These are phyloP conservation scores for Notamacropus eugenii DNA, from an alignment of 2,797 vertebrate genomes.

Conservation along the genomic window DNA sequence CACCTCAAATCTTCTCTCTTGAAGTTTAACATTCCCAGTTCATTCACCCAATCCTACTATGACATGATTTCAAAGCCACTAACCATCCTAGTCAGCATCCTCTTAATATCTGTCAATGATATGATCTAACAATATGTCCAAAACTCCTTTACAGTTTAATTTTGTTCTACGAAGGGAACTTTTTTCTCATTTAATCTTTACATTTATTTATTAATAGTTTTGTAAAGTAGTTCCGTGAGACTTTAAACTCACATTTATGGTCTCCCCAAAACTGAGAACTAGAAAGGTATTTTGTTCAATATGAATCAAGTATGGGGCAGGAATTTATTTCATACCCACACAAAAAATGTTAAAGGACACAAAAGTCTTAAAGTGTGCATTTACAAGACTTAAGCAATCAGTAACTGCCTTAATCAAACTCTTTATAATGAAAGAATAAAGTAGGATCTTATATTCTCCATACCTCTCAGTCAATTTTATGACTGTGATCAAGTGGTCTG, in stretches of 20 bases:
- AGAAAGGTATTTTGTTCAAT: neutral
- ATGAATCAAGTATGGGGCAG: neutral
- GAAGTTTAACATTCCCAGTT: neutral
- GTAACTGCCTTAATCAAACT: neutral
- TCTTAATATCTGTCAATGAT: neutral
- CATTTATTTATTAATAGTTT: neutral
- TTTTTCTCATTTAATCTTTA: neutral
- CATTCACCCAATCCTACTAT: neutral
- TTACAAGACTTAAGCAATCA: neutral
- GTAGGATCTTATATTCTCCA: neutral
- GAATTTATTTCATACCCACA: neutral
- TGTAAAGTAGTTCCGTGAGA: neutral
- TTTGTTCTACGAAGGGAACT: neutral
- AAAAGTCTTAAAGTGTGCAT: neutral
- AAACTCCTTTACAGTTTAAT: neutral
- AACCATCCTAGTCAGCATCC: neutral
- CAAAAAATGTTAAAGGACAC: neutral
- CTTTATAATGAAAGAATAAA: neutral
- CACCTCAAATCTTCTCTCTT: neutral
- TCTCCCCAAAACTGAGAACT: neutral
- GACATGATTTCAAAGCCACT: neutral
- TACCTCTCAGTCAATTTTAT: neutral
- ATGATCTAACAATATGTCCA: neutral
- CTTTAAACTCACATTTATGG: neutral
- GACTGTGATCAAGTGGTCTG: neutral